Conservation (phyloP, 1,140 invertebrate genomes). For the Tetramorium simillimum region DNA sequence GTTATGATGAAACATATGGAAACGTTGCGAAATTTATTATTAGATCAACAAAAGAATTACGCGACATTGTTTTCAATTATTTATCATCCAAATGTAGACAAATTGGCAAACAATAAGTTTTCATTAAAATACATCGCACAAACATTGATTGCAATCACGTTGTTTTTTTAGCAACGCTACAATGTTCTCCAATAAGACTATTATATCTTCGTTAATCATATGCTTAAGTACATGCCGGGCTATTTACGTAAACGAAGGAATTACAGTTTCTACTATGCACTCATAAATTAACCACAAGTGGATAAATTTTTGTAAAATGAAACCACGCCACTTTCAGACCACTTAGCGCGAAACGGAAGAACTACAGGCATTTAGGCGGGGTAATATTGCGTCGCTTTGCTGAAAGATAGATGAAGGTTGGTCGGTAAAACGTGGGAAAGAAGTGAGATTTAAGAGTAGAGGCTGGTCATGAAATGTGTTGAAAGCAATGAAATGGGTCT, state of each 20-base stretch:
- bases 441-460: slow-evolving; percentile 56
- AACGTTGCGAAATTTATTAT: neutral
- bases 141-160: neutral
- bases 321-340: neutral
- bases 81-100: neutral
- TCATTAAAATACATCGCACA: neutral
- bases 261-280: neutral
- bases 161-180: neutral
- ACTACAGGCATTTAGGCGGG: slow-evolving; percentile 23
- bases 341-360: slow-evolving; percentile 34
- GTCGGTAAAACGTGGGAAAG: slow-evolving; percentile 66
- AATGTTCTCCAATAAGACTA: neutral
- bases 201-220: slow-evolving; percentile 3
- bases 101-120: neutral
- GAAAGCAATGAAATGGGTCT: neutral
- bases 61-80: neutral
- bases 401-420: slow-evolving; percentile 39
- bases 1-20: neutral
- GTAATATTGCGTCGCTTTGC: slow-evolving; percentile 23
- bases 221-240: neutral
- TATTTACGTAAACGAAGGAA: slow-evolving; percentile 38
- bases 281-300: slow-evolving; percentile 45
- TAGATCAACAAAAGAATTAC: neutral
- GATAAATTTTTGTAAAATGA: slow-evolving; percentile 20
- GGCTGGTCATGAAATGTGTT: neutral